Base-by-base conservation (phyloP, 2,113 vertebrate species). In the Takifugu bimaculatus region DNA sequence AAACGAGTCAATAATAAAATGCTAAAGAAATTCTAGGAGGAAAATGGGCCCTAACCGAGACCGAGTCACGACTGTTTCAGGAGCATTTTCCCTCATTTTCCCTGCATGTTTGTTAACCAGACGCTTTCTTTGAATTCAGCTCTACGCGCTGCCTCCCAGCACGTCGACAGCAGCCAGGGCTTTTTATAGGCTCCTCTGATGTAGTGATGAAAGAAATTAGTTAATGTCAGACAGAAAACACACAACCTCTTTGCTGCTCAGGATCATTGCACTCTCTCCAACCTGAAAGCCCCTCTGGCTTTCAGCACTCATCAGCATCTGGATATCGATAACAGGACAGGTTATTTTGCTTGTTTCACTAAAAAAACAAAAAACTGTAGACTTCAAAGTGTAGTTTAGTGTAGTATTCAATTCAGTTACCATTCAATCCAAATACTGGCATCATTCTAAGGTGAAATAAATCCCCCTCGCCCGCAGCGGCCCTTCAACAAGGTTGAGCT, bases 21-120 rank as follows among this genome's bases (percentile, higher is more conserved):
- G 77, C 57, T 63, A 68, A 71, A 15, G 47, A 49, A 49, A n/a
- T 49, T 49, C 6, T 44, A 15, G 29, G 35, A 60, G 49, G 61
- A 57, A 50, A 50, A 1, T 1, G 0, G 26, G 35, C 3, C 39
- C 60, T 54, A 32, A 75, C 47, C 51, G 3, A 4, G 58, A 58
- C 50, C 59, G 54, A 75, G 58, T 55, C 67, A 57, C 29, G 11
- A 35, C 26, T 57, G 25, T 28, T 15, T 13, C 5, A 6, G 29
- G 4, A 32, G 29, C 29, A 32, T 32, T 32, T 32, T 32, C 29
- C 55, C 29, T 69, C 60, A 48, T 45, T 43, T 10, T 29, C 25
- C 57, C 7, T 3, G 7, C 20, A 48, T n/a, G 42, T 6, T 52
- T 65, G 39, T 50, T 35, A 65, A 42, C 53, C 45, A 5, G 14